Evolutionary conservation across 2,113 vertebrate species (phyloP), one percentile per base, ranked within the genome.

Genomic region (Mirounga angustirostris): DNA sequence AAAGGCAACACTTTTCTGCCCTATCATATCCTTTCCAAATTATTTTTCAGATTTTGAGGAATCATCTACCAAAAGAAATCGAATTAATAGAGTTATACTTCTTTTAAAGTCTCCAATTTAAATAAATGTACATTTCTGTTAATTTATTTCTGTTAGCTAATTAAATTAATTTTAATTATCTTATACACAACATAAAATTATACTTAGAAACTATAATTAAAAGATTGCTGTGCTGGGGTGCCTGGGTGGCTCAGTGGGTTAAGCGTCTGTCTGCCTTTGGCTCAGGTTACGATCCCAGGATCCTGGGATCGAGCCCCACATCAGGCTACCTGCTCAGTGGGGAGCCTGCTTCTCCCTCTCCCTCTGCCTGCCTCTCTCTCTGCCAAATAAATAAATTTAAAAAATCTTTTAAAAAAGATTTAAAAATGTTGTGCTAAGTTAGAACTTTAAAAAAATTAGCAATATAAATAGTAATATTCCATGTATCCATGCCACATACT

Each of bases 81-180:
- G 54, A 54, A 90, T 91, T 33, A 19, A 61, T 7, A 95, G 19
- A 79, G 36, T 9, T 8, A 78, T 26, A 52, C 5, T 78, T 84
- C 14, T 63, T 58, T 58, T 95, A 92, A 91, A 95, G 28, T 59
- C 16, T 54, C 61, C 22, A 82, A 18, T 54, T 79, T 54, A 61
- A 94, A 76, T 46, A 93, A 46, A 56, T 5, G 76, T 18, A 14
- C 4, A 54, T 52, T 84, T 76, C 8, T 85, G 2, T 21, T 30
- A 56, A 15, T 84, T 69, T 93, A 9, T 84, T 74, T 95, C 15
- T 73, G 9, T 83, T 58, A 79, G 11, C 40, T 82, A 76, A 33
- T 63, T 71, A 82, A 92, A 61, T 83, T 90, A 88, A 76, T 67
- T 74, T 97, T 18, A 87, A 89, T 89, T 65, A 54, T 43, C 18